phyloP scores from a whole-genome alignment of 2,888 invertebrate species.

The Drosophila gaucha region DNA sequence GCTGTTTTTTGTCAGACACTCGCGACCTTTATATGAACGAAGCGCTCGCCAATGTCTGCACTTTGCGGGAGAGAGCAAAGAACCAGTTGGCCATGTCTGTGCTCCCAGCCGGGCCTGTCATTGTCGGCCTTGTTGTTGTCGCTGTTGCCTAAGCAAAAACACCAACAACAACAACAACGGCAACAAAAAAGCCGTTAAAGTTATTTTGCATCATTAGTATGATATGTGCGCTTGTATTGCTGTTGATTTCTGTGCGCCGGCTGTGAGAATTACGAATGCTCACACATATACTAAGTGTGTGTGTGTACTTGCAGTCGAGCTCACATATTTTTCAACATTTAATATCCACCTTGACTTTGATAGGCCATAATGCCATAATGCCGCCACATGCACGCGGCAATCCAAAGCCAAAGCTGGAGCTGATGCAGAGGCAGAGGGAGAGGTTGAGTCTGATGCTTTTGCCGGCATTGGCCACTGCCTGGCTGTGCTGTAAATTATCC shows the following conservation, averaged over 20 bases:
- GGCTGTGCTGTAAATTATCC: slow-evolving; percentile 68
- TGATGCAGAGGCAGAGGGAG: not conserved
- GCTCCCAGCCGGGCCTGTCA: slow-evolving; percentile 43
- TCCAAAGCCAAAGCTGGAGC: slow-evolving; percentile 30
- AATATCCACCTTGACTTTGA: slow-evolving; percentile 80
- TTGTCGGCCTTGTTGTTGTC: slow-evolving; percentile 43
- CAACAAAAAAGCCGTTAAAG: slow-evolving; percentile 76
- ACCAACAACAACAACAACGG: slow-evolving; percentile 9
- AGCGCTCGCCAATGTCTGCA: slow-evolving; percentile 62
- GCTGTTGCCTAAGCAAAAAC: slow-evolving; percentile 38
- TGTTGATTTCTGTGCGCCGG: slow-evolving; percentile 69
- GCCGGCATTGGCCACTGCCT: slow-evolving; percentile 28
- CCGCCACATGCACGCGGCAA: slow-evolving; percentile 53
- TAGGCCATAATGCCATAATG: slow-evolving; percentile 71
- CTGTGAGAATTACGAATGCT: slow-evolving; percentile 74
- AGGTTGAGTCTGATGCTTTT: not conserved
- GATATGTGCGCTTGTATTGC: slow-evolving; percentile 69
- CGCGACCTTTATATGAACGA: slow-evolving; percentile 71
- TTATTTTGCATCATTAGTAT: slow-evolving; percentile 83
- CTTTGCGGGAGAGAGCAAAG: slow-evolving; percentile 66
- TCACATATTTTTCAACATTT: slow-evolving; percentile 69
- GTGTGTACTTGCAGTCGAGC: slow-evolving; percentile 34
- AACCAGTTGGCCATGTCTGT: slow-evolving; percentile 65
- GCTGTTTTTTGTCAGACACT: slow-evolving; percentile 17
- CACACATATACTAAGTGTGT: slow-evolving; percentile 4